phyloP scores from a whole-genome alignment of 2,888 invertebrate species.

The Apotomis capreana region DNA sequence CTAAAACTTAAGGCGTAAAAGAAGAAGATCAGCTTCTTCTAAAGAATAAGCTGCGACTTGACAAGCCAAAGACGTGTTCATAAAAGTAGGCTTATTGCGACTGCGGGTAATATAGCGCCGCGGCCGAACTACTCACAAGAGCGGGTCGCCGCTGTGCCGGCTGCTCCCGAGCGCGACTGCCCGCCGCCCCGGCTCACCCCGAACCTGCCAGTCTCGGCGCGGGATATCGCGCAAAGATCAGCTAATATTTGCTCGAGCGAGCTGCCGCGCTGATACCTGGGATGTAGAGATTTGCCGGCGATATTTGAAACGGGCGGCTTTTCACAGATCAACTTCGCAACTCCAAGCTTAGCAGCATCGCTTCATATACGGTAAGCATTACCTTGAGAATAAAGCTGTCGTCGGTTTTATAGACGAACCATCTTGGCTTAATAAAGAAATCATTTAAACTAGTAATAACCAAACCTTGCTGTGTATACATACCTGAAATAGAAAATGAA shows the following conservation, averaged over 20 bases:
- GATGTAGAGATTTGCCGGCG: conserved; percentile 10
- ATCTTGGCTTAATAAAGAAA: neutral
- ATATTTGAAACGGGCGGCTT: neutral
- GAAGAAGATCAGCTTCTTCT: neutral
- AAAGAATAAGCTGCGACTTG: conserved; percentile 4
- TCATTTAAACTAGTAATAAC: neutral
- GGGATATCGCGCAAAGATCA: conserved; percentile 12
- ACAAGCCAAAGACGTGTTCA: conserved; percentile 14
- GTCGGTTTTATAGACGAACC: no score
- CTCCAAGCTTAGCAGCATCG: neutral
- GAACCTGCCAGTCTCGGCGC: neutral
- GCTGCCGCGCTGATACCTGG: neutral
- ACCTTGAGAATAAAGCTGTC: no score
- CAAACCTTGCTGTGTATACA: conserved; percentile 29
- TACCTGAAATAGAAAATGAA: conserved; percentile 31
- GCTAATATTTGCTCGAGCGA: conserved; percentile 30
- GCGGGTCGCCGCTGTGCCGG: neutral
- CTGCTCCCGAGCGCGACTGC: neutral
- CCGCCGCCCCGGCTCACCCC: conserved; percentile 1
- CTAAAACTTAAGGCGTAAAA: neutral
- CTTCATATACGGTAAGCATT: no score
- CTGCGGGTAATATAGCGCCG: conserved; percentile 2
- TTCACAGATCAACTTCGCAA: neutral
- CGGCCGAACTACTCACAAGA: conserved; percentile 7
- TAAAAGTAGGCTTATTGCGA: conserved; percentile 9